A percentile compares a stretch with the other conserved stretches of the same genome.
Conservation (phyloP, 92 coral and sea anemone species). For the Hydrozoanthus gracilis region DNA sequence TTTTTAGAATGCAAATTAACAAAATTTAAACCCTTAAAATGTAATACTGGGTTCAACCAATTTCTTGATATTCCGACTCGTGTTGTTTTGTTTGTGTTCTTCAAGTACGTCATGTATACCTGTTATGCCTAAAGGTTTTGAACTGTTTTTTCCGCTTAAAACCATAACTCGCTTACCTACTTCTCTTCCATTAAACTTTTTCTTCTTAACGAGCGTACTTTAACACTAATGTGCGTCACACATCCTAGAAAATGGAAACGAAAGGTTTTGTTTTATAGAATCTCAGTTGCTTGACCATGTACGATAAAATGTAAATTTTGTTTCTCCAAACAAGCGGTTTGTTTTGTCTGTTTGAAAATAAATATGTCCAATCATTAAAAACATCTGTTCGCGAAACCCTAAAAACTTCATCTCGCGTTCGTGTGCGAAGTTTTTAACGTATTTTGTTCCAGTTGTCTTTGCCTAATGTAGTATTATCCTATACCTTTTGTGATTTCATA, state of each 20-base stretch:
- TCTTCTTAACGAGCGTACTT: background rate
- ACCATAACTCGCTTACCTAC: background rate
- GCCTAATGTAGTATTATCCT: no score
- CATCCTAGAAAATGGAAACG: background rate
- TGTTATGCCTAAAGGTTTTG: background rate
- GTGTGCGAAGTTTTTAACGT: background rate
- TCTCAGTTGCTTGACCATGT: background rate
- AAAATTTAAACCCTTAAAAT: no score
- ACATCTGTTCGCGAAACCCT: background rate
- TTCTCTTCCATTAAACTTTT: background rate
- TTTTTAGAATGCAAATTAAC: background rate
- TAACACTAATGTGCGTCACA: background rate
- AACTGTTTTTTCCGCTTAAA: background rate
- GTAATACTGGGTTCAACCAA: no score
- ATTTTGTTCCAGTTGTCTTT: background rate
- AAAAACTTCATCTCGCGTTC: background rate
- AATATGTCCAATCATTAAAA: background rate
- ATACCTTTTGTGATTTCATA: background rate
- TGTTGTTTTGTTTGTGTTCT: no score
- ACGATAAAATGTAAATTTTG: slow-evolving; percentile 23
- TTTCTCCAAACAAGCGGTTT: background rate
- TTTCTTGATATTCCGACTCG: no score
- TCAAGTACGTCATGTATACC: no score
- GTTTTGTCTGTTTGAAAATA: background rate
- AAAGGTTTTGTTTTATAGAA: no score